Conservation (phyloP, 2,888 invertebrate genomes). For the Sialis fuliginosa region DNA sequence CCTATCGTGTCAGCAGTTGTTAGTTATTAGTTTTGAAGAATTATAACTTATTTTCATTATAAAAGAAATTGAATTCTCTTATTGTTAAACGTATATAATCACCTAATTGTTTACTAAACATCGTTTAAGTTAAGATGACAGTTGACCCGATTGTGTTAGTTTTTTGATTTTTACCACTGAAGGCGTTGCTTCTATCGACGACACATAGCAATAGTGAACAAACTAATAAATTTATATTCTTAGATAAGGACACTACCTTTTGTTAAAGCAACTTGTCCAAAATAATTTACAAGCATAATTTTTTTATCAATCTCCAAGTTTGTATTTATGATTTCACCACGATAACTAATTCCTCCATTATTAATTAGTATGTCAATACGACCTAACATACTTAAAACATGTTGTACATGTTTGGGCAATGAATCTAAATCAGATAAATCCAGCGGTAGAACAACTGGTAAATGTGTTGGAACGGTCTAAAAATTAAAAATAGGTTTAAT, state of each 20-base stretch:
- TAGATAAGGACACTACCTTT: conserved; percentile 47
- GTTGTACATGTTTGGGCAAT: conserved; percentile 40
- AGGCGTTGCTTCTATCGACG: too few relatives aligned
- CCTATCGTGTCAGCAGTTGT: too few relatives aligned
- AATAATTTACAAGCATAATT: conserved; percentile 88
- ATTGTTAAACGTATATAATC: too few relatives aligned
- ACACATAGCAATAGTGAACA: too few relatives aligned
- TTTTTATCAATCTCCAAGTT: conserved; percentile 64
- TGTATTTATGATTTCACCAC: conserved; percentile 60
- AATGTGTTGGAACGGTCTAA: conserved; percentile 40
- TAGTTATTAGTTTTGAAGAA: too few relatives aligned
- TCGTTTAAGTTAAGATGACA: too few relatives aligned
- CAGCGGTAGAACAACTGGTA: conserved; percentile 53
- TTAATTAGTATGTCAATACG: conserved; percentile 79
- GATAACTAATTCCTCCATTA: conserved; percentile 75
- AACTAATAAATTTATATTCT: not conserved
- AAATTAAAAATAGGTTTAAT: conserved; percentile 10
- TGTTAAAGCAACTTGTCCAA: conserved; percentile 79
- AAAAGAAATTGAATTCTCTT: too few relatives aligned
- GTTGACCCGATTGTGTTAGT: too few relatives aligned
- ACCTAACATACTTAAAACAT: conserved; percentile 50
- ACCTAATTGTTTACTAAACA: too few relatives aligned
- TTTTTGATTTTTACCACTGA: too few relatives aligned
- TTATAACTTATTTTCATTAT: too few relatives aligned
- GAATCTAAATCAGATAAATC: conserved; percentile 57